Evolutionary conservation across 1,140 invertebrate genomes (phyloP).

Genomic region (Drosophila navojoa): DNA sequence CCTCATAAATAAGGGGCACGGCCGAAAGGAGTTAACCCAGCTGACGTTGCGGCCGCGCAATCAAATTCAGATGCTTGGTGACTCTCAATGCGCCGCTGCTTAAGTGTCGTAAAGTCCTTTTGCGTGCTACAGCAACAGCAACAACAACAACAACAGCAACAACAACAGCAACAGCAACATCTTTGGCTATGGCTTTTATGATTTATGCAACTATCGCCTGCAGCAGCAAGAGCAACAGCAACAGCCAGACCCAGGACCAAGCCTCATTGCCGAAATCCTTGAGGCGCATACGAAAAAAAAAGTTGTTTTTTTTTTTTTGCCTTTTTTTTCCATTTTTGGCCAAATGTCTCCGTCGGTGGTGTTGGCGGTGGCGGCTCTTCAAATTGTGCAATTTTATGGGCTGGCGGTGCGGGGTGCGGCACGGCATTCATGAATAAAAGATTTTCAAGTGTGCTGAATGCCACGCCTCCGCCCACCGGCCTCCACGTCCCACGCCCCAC

Average conservation of each 20-base stretch:
- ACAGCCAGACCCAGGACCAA: conserved; percentile 5
- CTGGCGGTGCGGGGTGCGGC: background rate
- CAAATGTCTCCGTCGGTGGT: conserved; percentile 57
- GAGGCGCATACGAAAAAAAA: conserved; percentile 45
- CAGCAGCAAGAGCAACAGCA: conserved; percentile 37
- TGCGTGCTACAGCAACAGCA: conserved; percentile 43
- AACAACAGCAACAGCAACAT: conserved; percentile 37
- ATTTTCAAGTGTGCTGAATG: conserved; percentile 56
- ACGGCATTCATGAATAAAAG: conserved; percentile 78
- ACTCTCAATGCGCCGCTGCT: conserved; percentile 47
- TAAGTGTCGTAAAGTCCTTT: conserved; percentile 80
- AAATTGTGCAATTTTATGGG: conserved; percentile 79
- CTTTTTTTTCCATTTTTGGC: conserved; percentile 35
- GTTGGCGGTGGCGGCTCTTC: conserved; percentile 46
- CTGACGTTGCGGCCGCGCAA: conserved; percentile 68
- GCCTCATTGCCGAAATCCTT: conserved; percentile 74
- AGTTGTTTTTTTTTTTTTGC: conserved; percentile 7
- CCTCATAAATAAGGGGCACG: conserved; percentile 65
- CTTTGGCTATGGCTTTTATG: conserved; percentile 64
- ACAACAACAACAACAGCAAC: conserved; percentile 21
- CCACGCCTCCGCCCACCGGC: background rate
- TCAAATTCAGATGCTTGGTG: conserved; percentile 78
- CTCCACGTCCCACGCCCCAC: conserved; percentile 8
- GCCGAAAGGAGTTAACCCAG: conserved; percentile 6
- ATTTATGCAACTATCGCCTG: conserved; percentile 82